These are phyloP conservation scores for Amiota communis DNA, from an alignment of 2,888 invertebrate genomes.

Conservation along the genomic window DNA sequence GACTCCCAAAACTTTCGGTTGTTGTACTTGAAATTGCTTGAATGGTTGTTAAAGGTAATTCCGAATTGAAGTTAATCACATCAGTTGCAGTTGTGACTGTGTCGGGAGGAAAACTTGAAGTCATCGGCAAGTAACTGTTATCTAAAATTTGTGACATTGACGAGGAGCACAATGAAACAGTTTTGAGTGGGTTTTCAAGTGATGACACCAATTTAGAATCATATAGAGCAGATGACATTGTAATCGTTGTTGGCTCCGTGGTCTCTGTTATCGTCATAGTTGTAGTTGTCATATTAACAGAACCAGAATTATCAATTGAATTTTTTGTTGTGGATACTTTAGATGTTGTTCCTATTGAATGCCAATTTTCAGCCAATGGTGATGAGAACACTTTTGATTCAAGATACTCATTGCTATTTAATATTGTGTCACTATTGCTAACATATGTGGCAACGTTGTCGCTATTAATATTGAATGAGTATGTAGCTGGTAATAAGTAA, in stretches of 20 bases:
- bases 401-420: slow-evolving; percentile 32
- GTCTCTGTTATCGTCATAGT: neutral
- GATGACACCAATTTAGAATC: neutral
- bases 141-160: neutral
- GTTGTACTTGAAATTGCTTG: slow-evolving; percentile 24
- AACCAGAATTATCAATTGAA: neutral
- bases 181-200: neutral
- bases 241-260: too few species aligned
- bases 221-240: too few species aligned
- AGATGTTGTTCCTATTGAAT: neutral
- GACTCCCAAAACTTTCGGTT: neutral
- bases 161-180: neutral
- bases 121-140: slow-evolving; percentile 15
- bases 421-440: slow-evolving; percentile 19
- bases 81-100: slow-evolving; percentile 40
- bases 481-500: slow-evolving; percentile 46
- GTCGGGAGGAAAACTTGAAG: slow-evolving; percentile 43
- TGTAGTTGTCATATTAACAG: neutral
- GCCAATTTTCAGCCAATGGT: neutral
- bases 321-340: neutral
- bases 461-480: slow-evolving; percentile 12
- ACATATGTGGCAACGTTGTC: slow-evolving; percentile 22
- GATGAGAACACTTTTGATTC: slow-evolving; percentile 18
- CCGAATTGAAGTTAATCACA: slow-evolving; percentile 16
- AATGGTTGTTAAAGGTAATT: slow-evolving; percentile 53